phyloP scores from a whole-genome alignment of 1,140 invertebrate species.

The Drosophila grimshawi region DNA sequence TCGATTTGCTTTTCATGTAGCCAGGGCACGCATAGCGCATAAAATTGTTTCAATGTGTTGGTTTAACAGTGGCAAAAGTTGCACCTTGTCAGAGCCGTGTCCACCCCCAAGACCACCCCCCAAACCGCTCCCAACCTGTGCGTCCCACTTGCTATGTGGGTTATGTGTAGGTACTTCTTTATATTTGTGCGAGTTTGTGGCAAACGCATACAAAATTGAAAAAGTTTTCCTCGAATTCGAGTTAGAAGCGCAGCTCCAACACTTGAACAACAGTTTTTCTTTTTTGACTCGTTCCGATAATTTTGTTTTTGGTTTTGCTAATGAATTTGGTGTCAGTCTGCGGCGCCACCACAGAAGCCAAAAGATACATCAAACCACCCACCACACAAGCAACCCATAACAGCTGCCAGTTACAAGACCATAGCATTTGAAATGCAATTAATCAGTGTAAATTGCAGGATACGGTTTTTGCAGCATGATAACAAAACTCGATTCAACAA shows the following conservation, averaged over 20 bases:
- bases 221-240: constrained; percentile 69
- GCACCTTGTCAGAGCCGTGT: constrained; percentile 24
- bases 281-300: constrained; percentile 21
- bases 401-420: constrained; percentile 38
- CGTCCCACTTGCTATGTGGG: constrained; percentile 41
- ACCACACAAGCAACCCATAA: no score
- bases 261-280: constrained; percentile 13
- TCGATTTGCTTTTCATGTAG: constrained; percentile 76
- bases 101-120: neutral
- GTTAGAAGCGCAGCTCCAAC: constrained; percentile 20
- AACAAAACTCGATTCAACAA: constrained; percentile 42
- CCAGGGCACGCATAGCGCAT: constrained; percentile 75
- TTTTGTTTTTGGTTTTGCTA: constrained; percentile 58
- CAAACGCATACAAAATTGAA: constrained; percentile 68
- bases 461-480: constrained; percentile 52
- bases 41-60: constrained; percentile 66
- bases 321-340: constrained; percentile 68
- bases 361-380: neutral
- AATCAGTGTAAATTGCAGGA: constrained; percentile 65
- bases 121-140: neutral
- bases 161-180: constrained; percentile 23
- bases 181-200: constrained; percentile 13
- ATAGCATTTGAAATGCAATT: constrained; percentile 78
- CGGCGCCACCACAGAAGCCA: constrained; percentile 37
- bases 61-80: constrained; percentile 45